Percentiles rank a stretch among this genome's conserved stretches.
phyloP scores from a whole-genome alignment of 2,113 vertebrate genomes.

The Cynocephalus volans region DNA sequence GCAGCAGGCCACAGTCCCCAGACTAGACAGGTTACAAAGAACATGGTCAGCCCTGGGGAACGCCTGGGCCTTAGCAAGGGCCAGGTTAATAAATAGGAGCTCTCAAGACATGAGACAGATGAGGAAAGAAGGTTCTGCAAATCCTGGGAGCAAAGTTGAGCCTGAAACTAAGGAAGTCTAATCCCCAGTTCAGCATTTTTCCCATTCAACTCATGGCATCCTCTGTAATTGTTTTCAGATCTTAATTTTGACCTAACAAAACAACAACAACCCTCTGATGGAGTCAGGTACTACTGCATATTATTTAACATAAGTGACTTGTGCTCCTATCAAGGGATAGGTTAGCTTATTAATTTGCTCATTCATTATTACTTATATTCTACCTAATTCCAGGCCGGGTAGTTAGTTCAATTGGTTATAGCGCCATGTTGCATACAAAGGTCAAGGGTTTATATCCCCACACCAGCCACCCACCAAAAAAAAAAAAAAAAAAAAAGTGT shows the following conservation, averaged over 20 bases:
- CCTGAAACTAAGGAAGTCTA: constrained; percentile 22
- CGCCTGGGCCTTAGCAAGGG: background rate
- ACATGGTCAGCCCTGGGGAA: background rate
- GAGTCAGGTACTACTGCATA: background rate
- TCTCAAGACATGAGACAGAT: background rate
- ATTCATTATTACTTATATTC: background rate
- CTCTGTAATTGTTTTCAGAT: constrained; percentile 47
- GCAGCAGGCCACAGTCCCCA: background rate
- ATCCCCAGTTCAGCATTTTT: background rate
- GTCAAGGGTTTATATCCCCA: too few relatives aligned
- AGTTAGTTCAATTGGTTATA: too few relatives aligned
- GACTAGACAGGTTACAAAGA: constrained; percentile 39
- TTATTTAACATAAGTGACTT: constrained; percentile 28
- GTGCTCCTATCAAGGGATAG: background rate
- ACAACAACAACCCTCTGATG: background rate
- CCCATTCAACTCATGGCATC: background rate
- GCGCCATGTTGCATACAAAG: too few relatives aligned
- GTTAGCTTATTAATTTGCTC: background rate
- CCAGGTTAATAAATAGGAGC: background rate
- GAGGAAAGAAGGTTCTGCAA: background rate
- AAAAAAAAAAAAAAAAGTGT: too few relatives aligned
- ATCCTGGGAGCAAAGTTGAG: background rate
- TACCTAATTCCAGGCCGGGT: background rate
- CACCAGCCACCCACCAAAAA: too few relatives aligned
- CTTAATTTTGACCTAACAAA: constrained; percentile 59